A percentile compares a stretch with the other conserved stretches of the same genome.
Conservation (phyloP, 2,797 vertebrate genomes). For the Balearica regulorum region DNA sequence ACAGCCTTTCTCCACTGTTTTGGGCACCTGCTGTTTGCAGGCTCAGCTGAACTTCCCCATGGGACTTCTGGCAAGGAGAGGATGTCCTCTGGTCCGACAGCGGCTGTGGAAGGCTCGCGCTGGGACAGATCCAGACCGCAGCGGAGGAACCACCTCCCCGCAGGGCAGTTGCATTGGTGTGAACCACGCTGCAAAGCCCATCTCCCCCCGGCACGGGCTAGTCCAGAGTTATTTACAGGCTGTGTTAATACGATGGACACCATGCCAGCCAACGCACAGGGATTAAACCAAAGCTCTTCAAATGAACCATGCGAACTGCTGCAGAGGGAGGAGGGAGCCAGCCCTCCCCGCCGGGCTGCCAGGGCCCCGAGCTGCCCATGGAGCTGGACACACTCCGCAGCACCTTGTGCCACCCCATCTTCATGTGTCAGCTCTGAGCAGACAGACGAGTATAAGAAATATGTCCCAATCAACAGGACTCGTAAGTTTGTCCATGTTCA, state of each 20-base stretch:
- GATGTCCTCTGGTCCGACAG: not conserved
- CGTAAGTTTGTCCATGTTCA: not conserved
- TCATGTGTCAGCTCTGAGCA: not conserved
- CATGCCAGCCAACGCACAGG: not conserved
- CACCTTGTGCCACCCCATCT: not conserved
- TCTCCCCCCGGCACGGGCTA: too few relatives aligned
- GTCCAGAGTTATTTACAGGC: not conserved
- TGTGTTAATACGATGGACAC: not conserved
- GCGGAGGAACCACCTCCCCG: not conserved
- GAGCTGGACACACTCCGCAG: not conserved
- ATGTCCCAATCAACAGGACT: not conserved
- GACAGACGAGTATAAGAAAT: not conserved
- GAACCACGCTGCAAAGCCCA: not conserved
- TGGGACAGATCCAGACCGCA: not conserved
- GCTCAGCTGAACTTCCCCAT: not conserved
- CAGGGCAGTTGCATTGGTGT: not conserved
- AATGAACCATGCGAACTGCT: accelerated
- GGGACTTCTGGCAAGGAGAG: not conserved
- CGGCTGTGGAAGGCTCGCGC: accelerated
- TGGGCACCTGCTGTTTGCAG: not conserved
- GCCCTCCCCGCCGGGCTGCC: not conserved
- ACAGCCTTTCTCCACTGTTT: not conserved
- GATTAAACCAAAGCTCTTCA: not conserved
- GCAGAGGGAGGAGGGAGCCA: not conserved
- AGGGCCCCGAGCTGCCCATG: accelerated